Percentiles rank a stretch among this genome's conserved stretches.
Evolutionary conservation across 1,140 invertebrate genomes (phyloP).

Genomic region (Drosophila tsacasi): DNA sequence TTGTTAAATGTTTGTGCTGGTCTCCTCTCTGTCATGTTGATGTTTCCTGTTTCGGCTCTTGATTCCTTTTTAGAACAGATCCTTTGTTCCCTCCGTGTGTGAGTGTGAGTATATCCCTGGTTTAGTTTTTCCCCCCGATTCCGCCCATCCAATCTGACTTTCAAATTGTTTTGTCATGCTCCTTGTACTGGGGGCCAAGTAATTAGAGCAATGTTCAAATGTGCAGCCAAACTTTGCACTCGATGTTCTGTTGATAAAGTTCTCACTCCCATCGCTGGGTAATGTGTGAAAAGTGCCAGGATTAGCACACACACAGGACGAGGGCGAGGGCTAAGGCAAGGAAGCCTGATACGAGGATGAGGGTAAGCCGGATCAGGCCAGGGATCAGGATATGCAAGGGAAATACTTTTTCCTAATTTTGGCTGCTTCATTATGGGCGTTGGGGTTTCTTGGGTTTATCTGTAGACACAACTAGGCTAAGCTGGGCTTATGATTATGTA

Average conservation of each 20-base stretch:
- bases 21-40: constrained; percentile 53
- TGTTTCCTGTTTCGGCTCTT: constrained; percentile 52
- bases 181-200: constrained; percentile 27
- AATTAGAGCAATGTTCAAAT: constrained; percentile 54
- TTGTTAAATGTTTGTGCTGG: constrained; percentile 67
- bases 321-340: neutral
- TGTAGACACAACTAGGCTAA: constrained; percentile 8
- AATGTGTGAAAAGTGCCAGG: constrained; percentile 52
- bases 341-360: constrained; percentile 20
- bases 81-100: constrained; percentile 19
- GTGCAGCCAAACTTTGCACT: constrained; percentile 56
- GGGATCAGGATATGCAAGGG: constrained; percentile 21
- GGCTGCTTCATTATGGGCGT: constrained; percentile 9
- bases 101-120: constrained; percentile 11
- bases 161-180: constrained; percentile 49
- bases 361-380: constrained; percentile 36
- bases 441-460: neutral
- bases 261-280: constrained; percentile 14
- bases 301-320: constrained; percentile 21
- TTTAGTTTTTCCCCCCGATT: neutral
- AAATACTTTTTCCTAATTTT: constrained; percentile 17
- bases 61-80: constrained; percentile 27
- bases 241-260: constrained; percentile 41
- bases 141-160: constrained; percentile 35
- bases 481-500: constrained; percentile 1